Percentiles rank a stretch among this genome's conserved stretches.
Evolutionary conservation across 1,140 invertebrate genomes (phyloP).

Genomic region (Formica selysi): DNA sequence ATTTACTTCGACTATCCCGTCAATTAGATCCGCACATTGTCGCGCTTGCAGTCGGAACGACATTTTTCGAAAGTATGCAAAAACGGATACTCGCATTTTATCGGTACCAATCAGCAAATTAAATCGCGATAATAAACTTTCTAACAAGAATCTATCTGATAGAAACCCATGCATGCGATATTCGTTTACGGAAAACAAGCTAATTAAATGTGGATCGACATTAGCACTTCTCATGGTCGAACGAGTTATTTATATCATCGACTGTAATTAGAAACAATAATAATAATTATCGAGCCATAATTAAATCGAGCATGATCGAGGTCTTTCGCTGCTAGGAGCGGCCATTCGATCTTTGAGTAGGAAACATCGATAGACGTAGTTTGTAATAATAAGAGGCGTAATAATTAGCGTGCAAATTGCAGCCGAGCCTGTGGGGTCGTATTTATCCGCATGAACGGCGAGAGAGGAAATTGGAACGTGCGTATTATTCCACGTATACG

Average conservation of each 20-base stretch:
- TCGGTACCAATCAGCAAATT: not conserved
- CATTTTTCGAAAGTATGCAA: slow-evolving; percentile 33
- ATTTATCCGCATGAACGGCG: slow-evolving; percentile 15
- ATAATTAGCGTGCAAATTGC: slow-evolving; percentile 49
- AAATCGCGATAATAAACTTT: slow-evolving; percentile 44
- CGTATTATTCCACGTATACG: not conserved
- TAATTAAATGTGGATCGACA: slow-evolving; percentile 1
- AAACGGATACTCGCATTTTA: slow-evolving; percentile 4
- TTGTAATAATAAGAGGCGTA: slow-evolving; percentile 33
- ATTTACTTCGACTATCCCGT: not conserved
- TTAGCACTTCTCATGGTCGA: not conserved
- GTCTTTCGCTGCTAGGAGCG: not conserved
- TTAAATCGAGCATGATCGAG: not conserved
- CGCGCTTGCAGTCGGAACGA: not conserved
- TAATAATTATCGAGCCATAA: not conserved
- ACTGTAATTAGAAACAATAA: slow-evolving; percentile 28
- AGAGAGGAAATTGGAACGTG: slow-evolving; percentile 27
- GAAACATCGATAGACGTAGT: not conserved
- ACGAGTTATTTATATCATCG: slow-evolving; percentile 27
- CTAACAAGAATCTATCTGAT: slow-evolving; percentile 10
- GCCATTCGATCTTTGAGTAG: not conserved
- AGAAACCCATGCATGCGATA: not conserved
- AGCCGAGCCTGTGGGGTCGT: slow-evolving; percentile 19
- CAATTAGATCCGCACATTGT: slow-evolving; percentile 17
- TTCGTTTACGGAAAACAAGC: not conserved